Conservation (phyloP, 2,113 vertebrate genomes). For the Tympanuchus pallidicinctus region DNA sequence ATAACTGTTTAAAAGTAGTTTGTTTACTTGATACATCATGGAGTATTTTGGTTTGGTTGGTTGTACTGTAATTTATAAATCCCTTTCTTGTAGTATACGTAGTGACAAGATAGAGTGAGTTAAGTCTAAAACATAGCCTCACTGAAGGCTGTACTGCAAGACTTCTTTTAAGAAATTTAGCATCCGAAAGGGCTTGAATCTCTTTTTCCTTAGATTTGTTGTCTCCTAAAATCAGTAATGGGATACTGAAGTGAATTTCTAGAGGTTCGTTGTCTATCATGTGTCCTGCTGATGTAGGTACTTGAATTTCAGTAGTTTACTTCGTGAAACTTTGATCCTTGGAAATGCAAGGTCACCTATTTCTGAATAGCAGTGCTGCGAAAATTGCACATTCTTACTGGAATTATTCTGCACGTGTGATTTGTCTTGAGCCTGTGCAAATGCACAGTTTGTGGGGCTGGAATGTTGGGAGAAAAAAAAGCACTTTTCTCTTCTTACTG, state of each 20-base stretch:
- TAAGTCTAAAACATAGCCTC: not conserved
- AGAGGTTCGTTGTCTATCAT: not conserved
- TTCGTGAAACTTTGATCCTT: not conserved
- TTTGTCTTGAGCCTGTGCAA: not conserved
- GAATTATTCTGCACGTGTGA: not conserved
- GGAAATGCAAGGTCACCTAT: conserved; percentile 20
- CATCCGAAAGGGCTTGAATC: not conserved
- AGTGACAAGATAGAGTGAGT: not conserved
- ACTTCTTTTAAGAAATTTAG: not conserved
- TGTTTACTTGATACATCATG: not conserved
- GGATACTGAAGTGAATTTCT: not conserved
- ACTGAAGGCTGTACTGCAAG: not conserved
- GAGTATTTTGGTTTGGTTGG: not conserved
- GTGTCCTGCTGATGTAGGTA: not conserved
- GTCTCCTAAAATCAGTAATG: not conserved
- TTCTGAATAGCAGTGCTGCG: not conserved
- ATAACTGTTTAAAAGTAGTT: not conserved
- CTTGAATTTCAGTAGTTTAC: not conserved
- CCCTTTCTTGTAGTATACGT: not conserved
- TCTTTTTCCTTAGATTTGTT: not conserved
- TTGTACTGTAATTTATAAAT: not conserved
- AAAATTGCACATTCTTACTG: not conserved
- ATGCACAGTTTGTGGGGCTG: rapidly evolving
- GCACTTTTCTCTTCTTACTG: not conserved
- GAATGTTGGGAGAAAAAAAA: not conserved